These are phyloP conservation scores for Aldabrachelys gigantea DNA, from an alignment of 2,113 vertebrate genomes.

Conservation along the genomic window DNA sequence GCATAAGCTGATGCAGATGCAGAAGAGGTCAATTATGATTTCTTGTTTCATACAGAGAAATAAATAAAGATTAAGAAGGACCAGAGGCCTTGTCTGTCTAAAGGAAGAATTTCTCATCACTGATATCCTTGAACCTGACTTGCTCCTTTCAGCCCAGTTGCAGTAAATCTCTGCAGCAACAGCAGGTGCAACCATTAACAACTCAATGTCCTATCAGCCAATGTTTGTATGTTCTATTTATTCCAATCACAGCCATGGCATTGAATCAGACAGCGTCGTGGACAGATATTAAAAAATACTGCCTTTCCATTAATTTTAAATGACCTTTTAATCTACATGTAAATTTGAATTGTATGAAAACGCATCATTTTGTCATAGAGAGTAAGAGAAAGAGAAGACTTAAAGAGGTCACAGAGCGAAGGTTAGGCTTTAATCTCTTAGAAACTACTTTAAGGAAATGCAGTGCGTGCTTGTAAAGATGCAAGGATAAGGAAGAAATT, in stretches of 20 bases:
- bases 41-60: conserved; percentile 15
- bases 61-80: background rate
- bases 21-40: conserved; percentile 30
- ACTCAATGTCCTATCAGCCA: conserved; percentile 60
- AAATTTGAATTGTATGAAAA: conserved; percentile 75
- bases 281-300: conserved; percentile 78
- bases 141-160: conserved; percentile 48
- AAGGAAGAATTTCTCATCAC: conserved; percentile 87
- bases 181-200: conserved; percentile 81
- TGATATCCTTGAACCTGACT: conserved; percentile 86
- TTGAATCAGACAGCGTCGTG: conserved; percentile 53
- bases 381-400: conserved; percentile 28
- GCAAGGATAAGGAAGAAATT: conserved; percentile 49
- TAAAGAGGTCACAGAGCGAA: conserved; percentile 18
- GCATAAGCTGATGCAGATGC: conserved; percentile 9
- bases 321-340: conserved; percentile 78
- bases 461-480: conserved; percentile 32
- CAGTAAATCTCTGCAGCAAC: conserved; percentile 85
- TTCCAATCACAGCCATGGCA: conserved; percentile 58
- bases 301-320: conserved; percentile 78
- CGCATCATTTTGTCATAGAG: conserved; percentile 63
- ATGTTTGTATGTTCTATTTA: conserved; percentile 72
- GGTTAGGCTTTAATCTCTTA: conserved; percentile 49
- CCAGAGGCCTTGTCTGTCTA: conserved; percentile 78
- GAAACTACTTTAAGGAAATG: conserved; percentile 22